These are phyloP conservation scores for Poeciliopsis turneri DNA, from an alignment of 2,797 vertebrate genomes.

Conservation along the genomic window DNA sequence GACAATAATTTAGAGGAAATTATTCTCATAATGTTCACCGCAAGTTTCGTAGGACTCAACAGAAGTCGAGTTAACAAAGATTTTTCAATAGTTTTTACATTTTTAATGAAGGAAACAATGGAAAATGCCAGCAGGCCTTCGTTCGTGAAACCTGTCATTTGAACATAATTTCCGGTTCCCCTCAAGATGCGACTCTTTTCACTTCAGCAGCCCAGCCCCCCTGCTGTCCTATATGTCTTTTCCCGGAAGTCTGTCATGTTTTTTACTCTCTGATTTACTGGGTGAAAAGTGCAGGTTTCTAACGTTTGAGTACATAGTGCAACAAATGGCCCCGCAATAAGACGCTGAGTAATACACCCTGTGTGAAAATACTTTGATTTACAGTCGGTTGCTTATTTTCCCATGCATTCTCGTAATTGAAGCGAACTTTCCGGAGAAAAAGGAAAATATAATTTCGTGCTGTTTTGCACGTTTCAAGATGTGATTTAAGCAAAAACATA, in stretches of 20 bases:
- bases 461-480: conserved; percentile 10
- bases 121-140: conserved; percentile 42
- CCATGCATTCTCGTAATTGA: conserved; percentile 11
- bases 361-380: conserved; percentile 15
- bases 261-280: conserved; percentile 59
- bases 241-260: conserved; percentile 56
- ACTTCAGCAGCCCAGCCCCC: conserved; percentile 32
- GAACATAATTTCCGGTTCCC: conserved; percentile 72
- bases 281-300: conserved; percentile 54
- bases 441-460: conserved; percentile 3
- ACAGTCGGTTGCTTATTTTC: conserved; percentile 20
- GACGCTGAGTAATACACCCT: conserved; percentile 23
- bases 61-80: conserved; percentile 15
- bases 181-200: conserved; percentile 70
- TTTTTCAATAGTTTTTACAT: conserved; percentile 13
- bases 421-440: conserved; percentile 9
- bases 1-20: background rate
- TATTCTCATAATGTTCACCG: background rate
- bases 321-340: conserved; percentile 38
- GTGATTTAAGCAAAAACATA: conserved; percentile 12
- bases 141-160: conserved; percentile 76
- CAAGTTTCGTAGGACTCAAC: background rate
- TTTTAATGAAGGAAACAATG: conserved; percentile 60
- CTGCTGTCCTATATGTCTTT: conserved; percentile 56
- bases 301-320: conserved; percentile 31